Conservation (phyloP, 2,113 vertebrate species). For the Tenrec ecaudatus region DNA sequence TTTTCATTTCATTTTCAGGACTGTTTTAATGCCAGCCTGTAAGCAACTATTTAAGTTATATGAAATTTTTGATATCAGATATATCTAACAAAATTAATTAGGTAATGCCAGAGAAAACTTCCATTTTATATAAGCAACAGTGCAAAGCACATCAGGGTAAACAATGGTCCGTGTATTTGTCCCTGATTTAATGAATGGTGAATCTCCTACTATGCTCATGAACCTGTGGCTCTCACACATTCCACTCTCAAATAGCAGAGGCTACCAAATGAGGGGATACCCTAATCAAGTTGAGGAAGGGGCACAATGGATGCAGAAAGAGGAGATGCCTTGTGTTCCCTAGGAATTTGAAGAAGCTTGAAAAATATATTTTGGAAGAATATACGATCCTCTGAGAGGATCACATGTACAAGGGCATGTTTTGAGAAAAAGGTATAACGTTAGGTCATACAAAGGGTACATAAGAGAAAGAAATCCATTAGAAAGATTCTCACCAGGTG, state of each 20-base stretch:
- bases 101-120: constrained; percentile 34
- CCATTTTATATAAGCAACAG: not conserved
- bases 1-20: too few relatives aligned
- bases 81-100: constrained; percentile 49
- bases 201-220: not conserved
- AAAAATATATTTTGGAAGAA: not conserved
- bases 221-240: not conserved
- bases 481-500: not conserved
- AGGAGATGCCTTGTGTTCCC: not conserved
- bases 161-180: not conserved
- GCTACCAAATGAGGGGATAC: not conserved
- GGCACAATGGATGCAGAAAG: not conserved
- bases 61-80: too few relatives aligned
- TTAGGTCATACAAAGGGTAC: too few relatives aligned
- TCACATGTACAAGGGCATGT: not conserved
- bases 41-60: too few relatives aligned
- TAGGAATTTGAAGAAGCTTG: not conserved
- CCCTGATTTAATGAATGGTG: not conserved
- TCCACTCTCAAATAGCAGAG: not conserved
- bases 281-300: not conserved
- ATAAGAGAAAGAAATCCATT: not conserved
- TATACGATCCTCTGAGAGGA: not conserved
- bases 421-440: not conserved
- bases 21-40: too few relatives aligned
- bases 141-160: not conserved